phyloP scores from a whole-genome alignment of 2,888 invertebrate species.

The Agriopis leucophaearia region DNA sequence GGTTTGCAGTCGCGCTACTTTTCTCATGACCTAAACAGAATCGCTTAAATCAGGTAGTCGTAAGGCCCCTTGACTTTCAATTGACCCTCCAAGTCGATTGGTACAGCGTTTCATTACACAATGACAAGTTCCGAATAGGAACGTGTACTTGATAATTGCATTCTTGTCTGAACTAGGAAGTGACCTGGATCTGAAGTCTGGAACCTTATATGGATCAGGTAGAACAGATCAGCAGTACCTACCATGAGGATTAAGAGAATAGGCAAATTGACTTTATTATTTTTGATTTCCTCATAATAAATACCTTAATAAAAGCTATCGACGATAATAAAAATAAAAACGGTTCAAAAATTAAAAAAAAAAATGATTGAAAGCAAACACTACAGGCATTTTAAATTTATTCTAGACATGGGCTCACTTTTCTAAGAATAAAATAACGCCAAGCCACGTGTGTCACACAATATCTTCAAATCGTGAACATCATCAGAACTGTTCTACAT shows the following conservation, averaged over 20 bases:
- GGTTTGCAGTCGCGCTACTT: no score
- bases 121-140: conserved; percentile 14
- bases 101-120: conserved; percentile 27
- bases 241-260: not conserved
- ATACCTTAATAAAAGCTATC: not conserved
- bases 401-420: no score
- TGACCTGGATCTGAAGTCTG: not conserved
- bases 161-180: conserved; percentile 19
- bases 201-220: conserved; percentile 18
- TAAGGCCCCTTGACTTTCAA: no score
- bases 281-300: not conserved
- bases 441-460: no score
- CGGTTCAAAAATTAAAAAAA: no score
- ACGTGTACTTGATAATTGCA: conserved; percentile 28
- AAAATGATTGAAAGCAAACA: no score
- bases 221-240: not conserved
- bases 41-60: no score
- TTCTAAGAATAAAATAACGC: no score
- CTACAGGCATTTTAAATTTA: no score
- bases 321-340: not conserved
- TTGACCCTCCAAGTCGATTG: conserved; percentile 8
- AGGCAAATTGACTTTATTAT: not conserved
- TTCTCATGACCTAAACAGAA: no score
- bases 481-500: no score
- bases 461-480: no score